Base-by-base conservation (phyloP, 2,888 invertebrate species). In the Drosophila macrospina region DNA sequence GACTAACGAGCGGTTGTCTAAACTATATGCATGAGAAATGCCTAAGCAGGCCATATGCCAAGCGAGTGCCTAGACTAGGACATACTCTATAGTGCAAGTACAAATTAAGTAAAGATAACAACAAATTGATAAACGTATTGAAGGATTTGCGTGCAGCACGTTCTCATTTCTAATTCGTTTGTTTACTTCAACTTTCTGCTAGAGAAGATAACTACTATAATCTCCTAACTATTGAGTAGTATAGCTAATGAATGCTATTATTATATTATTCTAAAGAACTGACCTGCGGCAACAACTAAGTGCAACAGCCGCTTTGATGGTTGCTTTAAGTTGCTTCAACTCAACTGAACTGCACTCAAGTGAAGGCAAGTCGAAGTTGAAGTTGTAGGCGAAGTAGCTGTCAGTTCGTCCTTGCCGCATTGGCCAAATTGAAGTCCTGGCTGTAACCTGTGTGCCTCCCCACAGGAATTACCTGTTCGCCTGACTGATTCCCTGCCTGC, bases 1-100 rank as follows among this genome's bases (percentile, higher is more conserved):
- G 73, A 56, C 76, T 75, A 75, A 76, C 72, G 75, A 75, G 52
- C 59, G 30, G 8, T 42, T 65, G 68, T 68, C 55, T 57, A 68
- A 77, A 36, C 45, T 67, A 41, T 28, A 47, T 50, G 76, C 65
- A 66, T 47, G 62, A 32, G n/a, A 50, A 39, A 50, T 28, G 39
- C 13, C 54, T 48, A 20, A 57, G 66, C 16, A 39, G 36, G 30
- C 8, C 4, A 10, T 24, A 5, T 8, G 0, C 7, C 15, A 2
- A 10, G 1, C 1, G 24, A 30, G 1, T 6, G 4, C 39, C n/a
- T 28, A n/a, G 57, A 62, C 66, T 20, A 5, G 2, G 0, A 0
- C 11, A 59, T 28, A 28, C 8, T 7, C 6, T 8, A 28, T 2
- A 28, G 8, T 28, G 5, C 28, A 28, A 28, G 6, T 28, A 6